Evolutionary conservation across 2,113 vertebrate genomes (phyloP).

Genomic region (Rhynchomys soricoides): DNA sequence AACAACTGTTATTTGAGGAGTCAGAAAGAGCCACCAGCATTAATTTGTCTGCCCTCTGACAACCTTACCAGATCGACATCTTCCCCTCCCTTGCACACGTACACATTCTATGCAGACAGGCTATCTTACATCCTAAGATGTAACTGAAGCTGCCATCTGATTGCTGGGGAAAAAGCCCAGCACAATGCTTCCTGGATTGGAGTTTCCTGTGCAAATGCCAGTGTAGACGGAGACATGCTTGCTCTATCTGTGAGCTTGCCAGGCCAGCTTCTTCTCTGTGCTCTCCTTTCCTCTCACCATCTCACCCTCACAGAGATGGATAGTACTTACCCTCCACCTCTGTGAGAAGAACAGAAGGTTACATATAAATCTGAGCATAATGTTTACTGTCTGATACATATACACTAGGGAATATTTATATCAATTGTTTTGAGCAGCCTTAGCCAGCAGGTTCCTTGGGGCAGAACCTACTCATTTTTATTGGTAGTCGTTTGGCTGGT

Average conservation of each 20-base stretch:
- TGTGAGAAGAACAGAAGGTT: conserved; percentile 48
- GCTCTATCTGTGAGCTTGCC: conserved; percentile 42
- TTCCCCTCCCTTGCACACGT: not conserved
- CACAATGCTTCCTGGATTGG: not conserved
- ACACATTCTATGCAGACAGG: not conserved
- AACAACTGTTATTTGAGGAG: not conserved
- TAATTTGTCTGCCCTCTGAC: conserved; percentile 24
- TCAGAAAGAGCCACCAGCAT: not conserved
- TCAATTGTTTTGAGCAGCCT: conserved; percentile 41
- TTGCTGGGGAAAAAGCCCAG: conserved; percentile 13
- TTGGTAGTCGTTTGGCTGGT: not conserved
- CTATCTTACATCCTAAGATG: not conserved
- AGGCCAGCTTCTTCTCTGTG: conserved; percentile 39
- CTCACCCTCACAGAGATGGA: conserved; percentile 1
- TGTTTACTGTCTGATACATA: conserved; percentile 49
- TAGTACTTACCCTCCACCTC: not conserved
- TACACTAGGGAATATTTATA: conserved; percentile 27
- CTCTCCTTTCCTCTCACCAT: conserved; percentile 6
- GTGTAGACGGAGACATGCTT: not conserved
- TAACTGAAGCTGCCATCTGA: not conserved
- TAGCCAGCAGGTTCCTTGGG: not conserved
- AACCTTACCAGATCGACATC: not conserved
- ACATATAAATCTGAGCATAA: conserved; percentile 16
- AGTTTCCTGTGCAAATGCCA: conserved; percentile 21
- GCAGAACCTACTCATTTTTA: not conserved